Evolutionary conservation across 53 echinoderm and acorn worm genomes (phyloP).

Genomic region (Pentamera pediparva): DNA sequence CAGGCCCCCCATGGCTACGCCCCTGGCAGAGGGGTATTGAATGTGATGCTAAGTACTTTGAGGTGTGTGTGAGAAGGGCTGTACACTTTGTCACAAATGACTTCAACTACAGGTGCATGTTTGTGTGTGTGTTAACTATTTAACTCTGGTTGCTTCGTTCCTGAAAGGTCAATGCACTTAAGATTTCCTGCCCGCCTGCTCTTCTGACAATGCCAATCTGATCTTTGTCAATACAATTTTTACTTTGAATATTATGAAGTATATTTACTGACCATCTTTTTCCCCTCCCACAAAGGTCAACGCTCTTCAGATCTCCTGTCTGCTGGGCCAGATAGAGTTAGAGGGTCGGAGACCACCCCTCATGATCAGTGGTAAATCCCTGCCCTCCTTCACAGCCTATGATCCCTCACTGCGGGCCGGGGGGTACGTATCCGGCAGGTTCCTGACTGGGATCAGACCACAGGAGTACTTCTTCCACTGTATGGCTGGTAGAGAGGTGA

Average conservation of each 20-base stretch:
- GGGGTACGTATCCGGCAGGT: slow-evolving; percentile 86
- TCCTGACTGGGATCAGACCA: slow-evolving; percentile 89
- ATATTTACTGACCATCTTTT: not conserved
- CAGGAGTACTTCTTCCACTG: slow-evolving; percentile 99
- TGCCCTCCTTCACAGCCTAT: slow-evolving; percentile 88
- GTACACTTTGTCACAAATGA: not conserved
- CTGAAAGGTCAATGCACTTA: too few species aligned
- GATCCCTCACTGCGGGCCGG: slow-evolving; percentile 81
- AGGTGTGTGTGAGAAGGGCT: not conserved
- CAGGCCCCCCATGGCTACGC: not conserved
- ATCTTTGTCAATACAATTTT: not conserved
- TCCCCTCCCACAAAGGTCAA: slow-evolving; percentile 55
- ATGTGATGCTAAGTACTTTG: not conserved
- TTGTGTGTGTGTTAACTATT: too few species aligned
- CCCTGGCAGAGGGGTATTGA: not conserved
- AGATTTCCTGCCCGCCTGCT: not conserved
- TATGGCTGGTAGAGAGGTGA: slow-evolving; percentile 98
- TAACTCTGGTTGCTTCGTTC: too few species aligned
- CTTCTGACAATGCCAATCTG: not conserved
- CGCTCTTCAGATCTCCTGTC: slow-evolving; percentile 97
- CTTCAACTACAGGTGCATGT: not conserved
- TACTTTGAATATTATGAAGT: not conserved
- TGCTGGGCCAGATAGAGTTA: slow-evolving; percentile 91
- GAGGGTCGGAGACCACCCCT: slow-evolving; percentile 90
- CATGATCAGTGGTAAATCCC: slow-evolving; percentile 90